phyloP scores from a whole-genome alignment of 2,113 vertebrate species.

The Poeciliopsis turrubarensis region DNA sequence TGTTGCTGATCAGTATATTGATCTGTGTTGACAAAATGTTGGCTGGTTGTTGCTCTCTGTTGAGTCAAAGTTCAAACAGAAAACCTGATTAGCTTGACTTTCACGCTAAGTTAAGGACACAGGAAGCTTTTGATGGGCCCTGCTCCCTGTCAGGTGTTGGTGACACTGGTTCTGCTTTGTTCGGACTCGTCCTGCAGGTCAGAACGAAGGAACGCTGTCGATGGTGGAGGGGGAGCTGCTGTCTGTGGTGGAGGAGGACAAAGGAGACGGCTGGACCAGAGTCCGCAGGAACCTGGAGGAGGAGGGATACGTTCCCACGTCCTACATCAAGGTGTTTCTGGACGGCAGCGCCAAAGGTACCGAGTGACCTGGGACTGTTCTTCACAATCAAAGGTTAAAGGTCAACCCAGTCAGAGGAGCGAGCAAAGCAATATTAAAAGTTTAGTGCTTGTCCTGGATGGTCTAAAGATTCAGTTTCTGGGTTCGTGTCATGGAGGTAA shows the following conservation, averaged over 20 bases:
- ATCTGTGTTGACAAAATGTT: too few relatives aligned
- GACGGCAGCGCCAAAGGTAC: constrained; percentile 96
- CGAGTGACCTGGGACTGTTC: neutral
- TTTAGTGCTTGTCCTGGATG: neutral
- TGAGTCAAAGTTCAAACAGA: too few relatives aligned
- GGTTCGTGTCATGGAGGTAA: too few relatives aligned
- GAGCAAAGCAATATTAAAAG: too few relatives aligned
- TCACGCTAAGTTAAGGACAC: neutral
- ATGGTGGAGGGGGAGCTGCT: constrained; percentile 92
- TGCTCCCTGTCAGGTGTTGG: neutral
- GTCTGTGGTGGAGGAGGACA: constrained; percentile 96
- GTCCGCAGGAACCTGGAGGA: constrained; percentile 92
- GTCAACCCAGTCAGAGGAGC: neutral
- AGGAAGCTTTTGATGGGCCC: neutral
- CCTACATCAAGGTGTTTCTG: constrained; percentile 96
- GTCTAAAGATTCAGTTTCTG: neutral
- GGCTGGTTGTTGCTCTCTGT: too few relatives aligned
- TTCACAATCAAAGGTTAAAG: neutral
- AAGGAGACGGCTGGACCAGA: constrained; percentile 96
- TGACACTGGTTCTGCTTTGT: neutral
- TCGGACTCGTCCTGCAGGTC: constrained; percentile 78
- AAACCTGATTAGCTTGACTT: too few relatives aligned
- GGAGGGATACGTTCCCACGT: constrained; percentile 97
- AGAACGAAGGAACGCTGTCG: constrained; percentile 96
- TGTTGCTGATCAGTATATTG: too few relatives aligned